Evolutionary conservation across 30 jellyfish, hydroid and myxozoan genomes (phyloP).

Genomic region (Pseudorhiza aurosa): DNA sequence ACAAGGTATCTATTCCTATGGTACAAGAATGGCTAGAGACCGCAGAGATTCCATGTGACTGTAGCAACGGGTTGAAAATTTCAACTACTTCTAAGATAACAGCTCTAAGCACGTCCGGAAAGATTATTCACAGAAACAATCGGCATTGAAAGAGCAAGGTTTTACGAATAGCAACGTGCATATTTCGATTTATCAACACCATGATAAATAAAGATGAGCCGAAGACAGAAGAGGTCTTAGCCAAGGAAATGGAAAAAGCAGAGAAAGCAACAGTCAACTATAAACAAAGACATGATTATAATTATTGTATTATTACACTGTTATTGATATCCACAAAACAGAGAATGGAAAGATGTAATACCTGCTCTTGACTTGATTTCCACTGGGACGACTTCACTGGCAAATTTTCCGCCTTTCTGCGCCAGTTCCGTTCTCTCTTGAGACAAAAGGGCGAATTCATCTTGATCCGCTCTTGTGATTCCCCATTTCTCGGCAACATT

Average conservation of each 20-base stretch:
- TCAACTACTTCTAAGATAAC: neutral
- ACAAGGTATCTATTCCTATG: neutral
- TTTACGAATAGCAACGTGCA: slow-evolving; percentile 3
- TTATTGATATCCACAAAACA: no score
- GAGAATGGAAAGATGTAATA: no score
- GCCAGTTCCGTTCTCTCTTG: slow-evolving; percentile 79
- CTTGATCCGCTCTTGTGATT: slow-evolving; percentile 87
- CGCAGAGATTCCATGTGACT: slow-evolving; percentile 6
- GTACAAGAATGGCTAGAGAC: slow-evolving; percentile 6
- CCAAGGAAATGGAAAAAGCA: slow-evolving; percentile 13
- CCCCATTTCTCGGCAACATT: slow-evolving; percentile 90
- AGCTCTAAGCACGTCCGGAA: slow-evolving; percentile 8
- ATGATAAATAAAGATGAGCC: neutral
- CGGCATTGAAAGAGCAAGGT: slow-evolving; percentile 7
- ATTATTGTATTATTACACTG: no score
- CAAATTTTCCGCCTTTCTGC: slow-evolving; percentile 52
- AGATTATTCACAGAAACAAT: neutral
- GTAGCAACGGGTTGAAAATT: slow-evolving; percentile 5
- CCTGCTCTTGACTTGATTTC: slow-evolving; percentile 61
- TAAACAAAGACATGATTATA: no score
- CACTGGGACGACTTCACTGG: slow-evolving; percentile 83
- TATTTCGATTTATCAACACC: slow-evolving; percentile 9
- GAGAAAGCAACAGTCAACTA: no score
- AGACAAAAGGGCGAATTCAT: slow-evolving; percentile 72
- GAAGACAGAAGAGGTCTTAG: neutral